Base-by-base conservation (phyloP, 1,140 invertebrate species). In the Spodoptera frugiperda region DNA sequence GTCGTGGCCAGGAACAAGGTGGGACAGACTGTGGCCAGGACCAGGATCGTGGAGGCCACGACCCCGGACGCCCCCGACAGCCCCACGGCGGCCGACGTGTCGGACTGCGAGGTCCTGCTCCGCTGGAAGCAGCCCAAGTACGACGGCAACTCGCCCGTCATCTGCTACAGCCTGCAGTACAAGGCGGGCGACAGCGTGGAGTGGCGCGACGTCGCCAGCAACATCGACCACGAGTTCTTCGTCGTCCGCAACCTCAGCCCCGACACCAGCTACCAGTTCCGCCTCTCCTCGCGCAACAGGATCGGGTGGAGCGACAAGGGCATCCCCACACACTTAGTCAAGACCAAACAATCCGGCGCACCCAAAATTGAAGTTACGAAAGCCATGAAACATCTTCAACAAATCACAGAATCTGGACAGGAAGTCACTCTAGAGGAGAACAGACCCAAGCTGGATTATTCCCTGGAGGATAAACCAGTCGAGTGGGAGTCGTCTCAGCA, bases 151-250 rank as follows among this genome's bases (percentile, higher is more conserved):
- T 96, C 97, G 0, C 95, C 97, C 0, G 97, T 98, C 6, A 82
- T 98, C 8, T 98, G 97, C 83, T 99, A 99, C 89, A 96, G 96
- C 79, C 94, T 99, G 3, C 98, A 99, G 88, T 97, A 96, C 83
- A 97, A 97, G 86, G 94, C 95, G 80, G 95, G 95, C 49, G 97
- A 97, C 85, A 96, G 96, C 19, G 95, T 96, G 19, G 96, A 97
- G 21, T 99, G 99, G 99, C 96, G 95, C n/a, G 96, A 97, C 15
- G 95, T 98, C 3, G 97, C 97, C 4, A 96, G 96, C 74, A 98
- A 98, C 82, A 98, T 99, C 57, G 97, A 98, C 87, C 98, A 99
- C 84, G 98, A 99, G 89, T 99, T 98, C 90, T 99, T 97, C 84
- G 91, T 99, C 0, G 95, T 99, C 0, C 95, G 96, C 80, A 96